Percentiles rank a stretch among this genome's conserved stretches.
These are phyloP conservation scores for Spatula clypeata DNA, from an alignment of 2,797 vertebrate species.

Conservation along the genomic window DNA sequence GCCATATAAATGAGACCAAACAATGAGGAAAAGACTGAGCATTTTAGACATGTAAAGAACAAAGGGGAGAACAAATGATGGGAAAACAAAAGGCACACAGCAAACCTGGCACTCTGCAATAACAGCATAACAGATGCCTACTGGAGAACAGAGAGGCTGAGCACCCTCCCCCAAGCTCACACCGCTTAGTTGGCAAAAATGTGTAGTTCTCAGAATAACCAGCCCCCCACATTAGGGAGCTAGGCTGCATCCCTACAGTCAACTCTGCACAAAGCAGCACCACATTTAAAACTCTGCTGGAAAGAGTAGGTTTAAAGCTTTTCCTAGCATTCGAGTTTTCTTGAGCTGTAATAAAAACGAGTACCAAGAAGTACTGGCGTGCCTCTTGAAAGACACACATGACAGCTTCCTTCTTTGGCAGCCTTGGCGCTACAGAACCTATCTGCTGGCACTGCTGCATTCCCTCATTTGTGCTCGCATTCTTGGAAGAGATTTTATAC, in stretches of 20 bases:
- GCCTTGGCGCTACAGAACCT: constrained; percentile 39
- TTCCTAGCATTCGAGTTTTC: neutral
- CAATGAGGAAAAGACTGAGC: neutral
- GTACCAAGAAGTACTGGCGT: neutral
- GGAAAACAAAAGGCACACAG: constrained; percentile 37
- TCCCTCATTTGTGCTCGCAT: constrained; percentile 59
- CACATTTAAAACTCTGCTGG: neutral
- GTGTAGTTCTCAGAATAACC: neutral
- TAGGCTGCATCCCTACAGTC: neutral
- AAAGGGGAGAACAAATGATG: constrained; percentile 19
- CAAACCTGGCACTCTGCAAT: constrained; percentile 11
- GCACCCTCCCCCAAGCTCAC: neutral
- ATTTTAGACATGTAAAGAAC: constrained; percentile 25
- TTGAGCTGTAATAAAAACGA: neutral
- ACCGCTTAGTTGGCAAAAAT: neutral
- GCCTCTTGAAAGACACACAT: neutral
- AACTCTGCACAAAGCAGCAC: neutral
- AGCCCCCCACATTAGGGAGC: neutral
- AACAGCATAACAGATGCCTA: neutral
- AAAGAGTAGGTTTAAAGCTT: neutral
- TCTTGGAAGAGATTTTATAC: constrained; percentile 55
- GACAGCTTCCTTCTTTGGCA: constrained; percentile 10
- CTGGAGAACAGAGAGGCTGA: neutral
- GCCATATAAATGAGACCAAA: constrained; percentile 24
- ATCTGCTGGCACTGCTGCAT: constrained; percentile 50